Conservation (phyloP, 2,888 invertebrate species). For the Melieria omissa region DNA sequence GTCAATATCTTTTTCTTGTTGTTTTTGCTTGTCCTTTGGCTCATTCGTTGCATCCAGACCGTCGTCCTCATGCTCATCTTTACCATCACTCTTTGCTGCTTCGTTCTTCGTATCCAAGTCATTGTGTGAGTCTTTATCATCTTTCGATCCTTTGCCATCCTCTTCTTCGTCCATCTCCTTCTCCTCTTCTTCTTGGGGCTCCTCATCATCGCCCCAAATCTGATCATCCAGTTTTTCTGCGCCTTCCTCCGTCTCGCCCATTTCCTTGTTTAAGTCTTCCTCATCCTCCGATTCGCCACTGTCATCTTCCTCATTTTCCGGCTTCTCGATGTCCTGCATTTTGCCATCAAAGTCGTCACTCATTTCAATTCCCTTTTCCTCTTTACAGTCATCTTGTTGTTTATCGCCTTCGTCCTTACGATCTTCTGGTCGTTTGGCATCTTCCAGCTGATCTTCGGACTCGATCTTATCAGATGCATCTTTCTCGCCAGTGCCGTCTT, state of each 20-base stretch:
- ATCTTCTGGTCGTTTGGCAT: conserved; percentile 82
- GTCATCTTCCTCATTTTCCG: conserved; percentile 69
- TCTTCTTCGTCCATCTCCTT: conserved; percentile 72
- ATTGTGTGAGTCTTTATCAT: conserved; percentile 74
- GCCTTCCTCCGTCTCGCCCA: conserved; percentile 93
- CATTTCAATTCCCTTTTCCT: conserved; percentile 95
- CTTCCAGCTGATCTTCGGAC: conserved; percentile 92
- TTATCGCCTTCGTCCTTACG: conserved; percentile 73
- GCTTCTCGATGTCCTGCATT: conserved; percentile 75
- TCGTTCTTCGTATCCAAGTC: conserved; percentile 68
- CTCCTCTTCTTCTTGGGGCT: conserved; percentile 74
- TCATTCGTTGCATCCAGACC: conserved; percentile 64
- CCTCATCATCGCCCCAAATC: conserved; percentile 89
- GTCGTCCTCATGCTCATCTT: conserved; percentile 70
- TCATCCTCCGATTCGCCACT: conserved; percentile 76
- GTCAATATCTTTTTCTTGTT: conserved; percentile 78
- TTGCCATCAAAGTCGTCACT: conserved; percentile 90
- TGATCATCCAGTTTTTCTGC: conserved; percentile 84
- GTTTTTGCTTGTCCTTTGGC: conserved; percentile 59
- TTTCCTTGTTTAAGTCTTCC: conserved; percentile 91
- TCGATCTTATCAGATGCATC: conserved; percentile 91
- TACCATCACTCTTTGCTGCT: conserved; percentile 67
- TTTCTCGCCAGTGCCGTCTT: conserved; percentile 85
- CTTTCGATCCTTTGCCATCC: conserved; percentile 77
- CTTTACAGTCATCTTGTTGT: conserved; percentile 80